Evolutionary conservation across 2,888 invertebrate genomes (phyloP).

Genomic region (Bellardia bayeri): DNA sequence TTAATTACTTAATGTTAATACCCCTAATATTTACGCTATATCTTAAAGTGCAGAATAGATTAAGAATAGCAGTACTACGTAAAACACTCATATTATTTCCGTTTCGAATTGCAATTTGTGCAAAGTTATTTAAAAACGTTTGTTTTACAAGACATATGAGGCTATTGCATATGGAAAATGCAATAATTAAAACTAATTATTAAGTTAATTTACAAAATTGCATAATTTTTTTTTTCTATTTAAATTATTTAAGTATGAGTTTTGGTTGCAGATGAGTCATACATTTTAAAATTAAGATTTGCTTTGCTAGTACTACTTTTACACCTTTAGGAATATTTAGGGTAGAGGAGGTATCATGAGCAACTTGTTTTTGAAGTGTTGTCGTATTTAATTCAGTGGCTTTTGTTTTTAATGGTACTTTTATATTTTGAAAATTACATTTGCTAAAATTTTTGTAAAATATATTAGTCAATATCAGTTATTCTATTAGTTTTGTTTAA

Average conservation of each 20-base stretch:
- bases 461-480: no score
- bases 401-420: no score
- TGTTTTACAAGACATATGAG: conserved; percentile 44
- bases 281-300: not conserved
- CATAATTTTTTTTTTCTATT: conserved; percentile 3
- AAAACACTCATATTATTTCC: conserved; percentile 27
- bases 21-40: not conserved
- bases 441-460: no score
- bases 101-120: conserved; percentile 32
- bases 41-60: not conserved
- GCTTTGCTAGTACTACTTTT: not conserved
- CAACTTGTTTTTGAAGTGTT: no score
- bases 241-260: conserved; percentile 5
- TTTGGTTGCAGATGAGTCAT: not conserved
- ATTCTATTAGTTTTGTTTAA: no score
- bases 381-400: no score
- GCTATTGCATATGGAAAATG: conserved; percentile 19
- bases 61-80: conserved; percentile 12
- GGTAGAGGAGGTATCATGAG: no score
- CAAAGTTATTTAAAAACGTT: conserved; percentile 28
- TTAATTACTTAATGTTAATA: not conserved
- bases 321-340: no score
- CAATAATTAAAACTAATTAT: conserved; percentile 22
- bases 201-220: conserved; percentile 10
- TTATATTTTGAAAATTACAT: no score